Percentiles rank a stretch among this genome's conserved stretches.
phyloP scores from a whole-genome alignment of 2,113 vertebrate species.

The Centrocercus urophasianus region DNA sequence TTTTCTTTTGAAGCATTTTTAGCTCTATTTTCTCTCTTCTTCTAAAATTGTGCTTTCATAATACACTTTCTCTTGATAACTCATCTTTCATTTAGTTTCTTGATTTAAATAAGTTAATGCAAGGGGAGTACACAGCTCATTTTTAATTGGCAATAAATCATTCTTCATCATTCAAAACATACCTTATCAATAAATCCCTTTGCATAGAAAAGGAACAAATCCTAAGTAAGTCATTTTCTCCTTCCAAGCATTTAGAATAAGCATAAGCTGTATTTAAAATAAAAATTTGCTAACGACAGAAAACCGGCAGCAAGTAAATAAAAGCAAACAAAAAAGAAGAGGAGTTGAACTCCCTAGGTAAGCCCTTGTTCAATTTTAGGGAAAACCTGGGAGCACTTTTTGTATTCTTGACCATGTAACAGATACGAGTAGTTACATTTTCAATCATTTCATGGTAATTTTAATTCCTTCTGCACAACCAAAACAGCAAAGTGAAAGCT shows the following conservation, averaged over 20 bases:
- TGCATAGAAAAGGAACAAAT: neutral
- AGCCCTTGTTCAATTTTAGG: neutral
- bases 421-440: neutral
- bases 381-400: neutral
- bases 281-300: neutral
- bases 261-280: neutral
- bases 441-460: neutral
- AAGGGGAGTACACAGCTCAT: neutral
- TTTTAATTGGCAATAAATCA: neutral
- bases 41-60: neutral
- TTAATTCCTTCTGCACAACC: neutral
- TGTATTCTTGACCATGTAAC: no score
- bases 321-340: neutral
- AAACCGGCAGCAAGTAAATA: neutral
- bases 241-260: neutral
- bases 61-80: neutral
- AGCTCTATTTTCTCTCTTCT: neutral
- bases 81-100: neutral
- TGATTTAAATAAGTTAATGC: neutral
- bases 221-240: neutral
- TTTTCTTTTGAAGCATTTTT: neutral
- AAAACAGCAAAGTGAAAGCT: constrained; percentile 10
- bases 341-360: neutral
- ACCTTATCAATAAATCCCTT: neutral
- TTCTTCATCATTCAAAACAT: neutral